A percentile compares a stretch with the other conserved stretches of the same genome.
Conservation (phyloP, 1,140 invertebrate genomes). For the Cotesia glomerata region DNA sequence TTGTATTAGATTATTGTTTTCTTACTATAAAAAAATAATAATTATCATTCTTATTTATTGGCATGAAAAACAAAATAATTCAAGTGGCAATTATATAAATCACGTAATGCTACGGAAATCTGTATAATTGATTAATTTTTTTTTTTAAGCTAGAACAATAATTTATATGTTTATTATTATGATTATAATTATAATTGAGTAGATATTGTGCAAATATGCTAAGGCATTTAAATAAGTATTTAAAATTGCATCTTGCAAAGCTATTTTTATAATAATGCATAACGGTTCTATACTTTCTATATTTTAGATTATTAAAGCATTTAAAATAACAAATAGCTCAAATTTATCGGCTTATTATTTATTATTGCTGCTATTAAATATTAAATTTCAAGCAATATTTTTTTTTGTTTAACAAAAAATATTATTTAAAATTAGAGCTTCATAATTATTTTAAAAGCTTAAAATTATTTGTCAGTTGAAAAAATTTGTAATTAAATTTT, state of each 20-base stretch:
- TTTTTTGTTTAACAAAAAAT: not conserved
- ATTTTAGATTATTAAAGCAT: not conserved
- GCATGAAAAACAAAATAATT: not conserved
- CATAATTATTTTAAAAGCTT: no score
- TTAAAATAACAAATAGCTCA: not conserved
- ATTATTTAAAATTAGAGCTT: no score
- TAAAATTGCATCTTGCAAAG: not conserved
- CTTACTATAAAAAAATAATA: not conserved
- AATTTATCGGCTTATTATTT: no score
- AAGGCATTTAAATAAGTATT: not conserved
- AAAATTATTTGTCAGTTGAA: slow-evolving; percentile 5
- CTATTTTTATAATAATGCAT: not conserved
- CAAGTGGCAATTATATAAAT: not conserved
- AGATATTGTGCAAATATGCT: not conserved
- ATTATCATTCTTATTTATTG: not conserved
- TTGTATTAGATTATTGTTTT: not conserved
- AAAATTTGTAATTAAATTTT: slow-evolving; percentile 1
- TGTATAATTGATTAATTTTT: not conserved
- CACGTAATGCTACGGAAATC: not conserved
- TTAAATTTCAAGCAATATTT: not conserved
- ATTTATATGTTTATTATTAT: not conserved
- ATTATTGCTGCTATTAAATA: slow-evolving; percentile 1
- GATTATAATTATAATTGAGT: not conserved
- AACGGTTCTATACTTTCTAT: not conserved
- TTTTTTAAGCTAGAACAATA: not conserved